phyloP scores from a whole-genome alignment of 2,797 vertebrate genomes.

The Eutrigla gurnardus region DNA sequence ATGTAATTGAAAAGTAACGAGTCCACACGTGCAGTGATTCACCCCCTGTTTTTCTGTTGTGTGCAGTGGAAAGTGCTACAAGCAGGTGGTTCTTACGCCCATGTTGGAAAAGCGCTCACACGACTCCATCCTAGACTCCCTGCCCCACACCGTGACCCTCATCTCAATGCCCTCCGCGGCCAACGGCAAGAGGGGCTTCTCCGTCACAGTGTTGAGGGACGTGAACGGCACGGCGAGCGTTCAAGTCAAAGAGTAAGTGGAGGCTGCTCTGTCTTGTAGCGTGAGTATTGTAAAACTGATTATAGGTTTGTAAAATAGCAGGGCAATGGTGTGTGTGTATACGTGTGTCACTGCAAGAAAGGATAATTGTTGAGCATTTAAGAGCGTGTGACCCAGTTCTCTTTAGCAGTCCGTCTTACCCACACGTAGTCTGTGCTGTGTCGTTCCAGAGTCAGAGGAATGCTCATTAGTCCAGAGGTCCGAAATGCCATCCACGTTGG shows the following conservation, averaged over 20 bases:
- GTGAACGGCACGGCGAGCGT: slow-evolving; percentile 88
- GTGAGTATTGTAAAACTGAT: slow-evolving; percentile 58
- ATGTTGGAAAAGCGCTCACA: slow-evolving; percentile 93
- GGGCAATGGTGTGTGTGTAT: slow-evolving; percentile 1
- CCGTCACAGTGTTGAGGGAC: slow-evolving; percentile 88
- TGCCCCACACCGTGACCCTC: slow-evolving; percentile 94
- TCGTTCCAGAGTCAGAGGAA: slow-evolving; percentile 89
- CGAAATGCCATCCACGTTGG: slow-evolving; percentile 95
- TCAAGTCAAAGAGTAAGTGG: slow-evolving; percentile 96
- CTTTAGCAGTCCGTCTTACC: slow-evolving; percentile 7
- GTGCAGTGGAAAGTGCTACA: slow-evolving; percentile 94
- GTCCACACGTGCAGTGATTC: not conserved
- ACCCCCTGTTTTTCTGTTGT: slow-evolving; percentile 40
- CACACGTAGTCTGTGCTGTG: slow-evolving; percentile 21
- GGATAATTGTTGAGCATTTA: slow-evolving; percentile 21
- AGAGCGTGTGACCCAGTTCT: not conserved
- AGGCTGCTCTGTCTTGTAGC: not conserved
- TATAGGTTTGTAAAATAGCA: slow-evolving; percentile 45
- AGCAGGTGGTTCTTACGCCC: slow-evolving; percentile 92
- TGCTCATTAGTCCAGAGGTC: slow-evolving; percentile 94
- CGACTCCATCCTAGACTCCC: slow-evolving; percentile 89
- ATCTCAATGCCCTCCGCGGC: slow-evolving; percentile 95
- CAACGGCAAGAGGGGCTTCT: slow-evolving; percentile 93
- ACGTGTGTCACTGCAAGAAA: not conserved
- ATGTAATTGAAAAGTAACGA: not conserved